Evolutionary conservation across 2,113 vertebrate genomes (phyloP).

Genomic region (Jacana jacana): DNA sequence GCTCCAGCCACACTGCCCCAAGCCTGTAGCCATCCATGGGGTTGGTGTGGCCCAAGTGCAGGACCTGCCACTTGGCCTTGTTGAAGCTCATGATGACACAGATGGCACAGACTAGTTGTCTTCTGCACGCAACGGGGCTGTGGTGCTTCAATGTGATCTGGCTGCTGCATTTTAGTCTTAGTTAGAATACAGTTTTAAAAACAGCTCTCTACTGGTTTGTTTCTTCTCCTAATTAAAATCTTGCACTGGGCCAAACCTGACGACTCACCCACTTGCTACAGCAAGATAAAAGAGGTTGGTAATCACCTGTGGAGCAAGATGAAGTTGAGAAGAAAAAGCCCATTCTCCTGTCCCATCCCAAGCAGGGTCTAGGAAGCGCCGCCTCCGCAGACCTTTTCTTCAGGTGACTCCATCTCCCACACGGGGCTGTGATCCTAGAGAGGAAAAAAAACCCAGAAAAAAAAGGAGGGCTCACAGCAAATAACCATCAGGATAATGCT

Average conservation of each 20-base stretch:
- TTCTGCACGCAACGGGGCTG: neutral
- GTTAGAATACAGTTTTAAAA: neutral
- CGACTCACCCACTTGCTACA: neutral
- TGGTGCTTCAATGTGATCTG: neutral
- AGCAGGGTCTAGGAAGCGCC: neutral
- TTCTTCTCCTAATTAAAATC: neutral
- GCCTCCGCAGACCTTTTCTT: slow-evolving; percentile 11
- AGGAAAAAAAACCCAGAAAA: neutral
- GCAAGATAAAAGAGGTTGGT: neutral
- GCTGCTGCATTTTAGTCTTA: neutral
- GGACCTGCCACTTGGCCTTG: too few species aligned
- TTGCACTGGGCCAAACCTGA: neutral
- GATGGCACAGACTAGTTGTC: neutral
- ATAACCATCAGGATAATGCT: slow-evolving; percentile 44
- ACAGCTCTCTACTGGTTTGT: neutral
- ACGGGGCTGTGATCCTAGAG: neutral
- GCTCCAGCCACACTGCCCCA: too few species aligned
- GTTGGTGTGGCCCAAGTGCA: too few species aligned
- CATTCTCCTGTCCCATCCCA: neutral
- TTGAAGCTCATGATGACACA: too few species aligned
- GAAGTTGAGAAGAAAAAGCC: neutral
- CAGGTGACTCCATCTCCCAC: slow-evolving; percentile 45
- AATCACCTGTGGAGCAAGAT: neutral
- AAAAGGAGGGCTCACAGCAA: neutral
- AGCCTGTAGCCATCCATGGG: too few species aligned